Evolutionary conservation across 2,113 vertebrate species (phyloP).

Genomic region (Nannospalax galili): DNA sequence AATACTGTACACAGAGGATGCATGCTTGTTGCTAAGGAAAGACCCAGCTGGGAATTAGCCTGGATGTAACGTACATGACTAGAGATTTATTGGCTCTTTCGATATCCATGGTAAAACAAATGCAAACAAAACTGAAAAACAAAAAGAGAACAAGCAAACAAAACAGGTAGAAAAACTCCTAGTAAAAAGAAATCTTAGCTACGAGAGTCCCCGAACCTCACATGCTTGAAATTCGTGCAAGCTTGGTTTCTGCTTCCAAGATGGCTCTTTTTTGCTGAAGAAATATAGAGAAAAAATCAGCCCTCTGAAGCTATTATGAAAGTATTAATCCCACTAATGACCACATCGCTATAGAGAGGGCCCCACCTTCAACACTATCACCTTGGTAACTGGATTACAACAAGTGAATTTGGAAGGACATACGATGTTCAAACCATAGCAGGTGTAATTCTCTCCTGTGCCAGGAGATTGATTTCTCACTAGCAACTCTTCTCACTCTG

Average conservation of each 20-base stretch:
- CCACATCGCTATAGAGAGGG: too few species aligned
- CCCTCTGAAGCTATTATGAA: not conserved
- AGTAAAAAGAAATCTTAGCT: not conserved
- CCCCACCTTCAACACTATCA: too few species aligned
- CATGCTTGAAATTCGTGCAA: too few species aligned
- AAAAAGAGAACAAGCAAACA: too few species aligned
- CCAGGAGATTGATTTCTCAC: not conserved
- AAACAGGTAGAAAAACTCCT: constrained; percentile 1
- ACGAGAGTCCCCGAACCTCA: too few species aligned
- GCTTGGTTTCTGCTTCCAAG: not conserved
- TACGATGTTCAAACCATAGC: not conserved
- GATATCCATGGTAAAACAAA: constrained; percentile 8
- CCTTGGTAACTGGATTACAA: too few species aligned
- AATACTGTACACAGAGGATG: not conserved
- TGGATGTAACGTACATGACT: not conserved
- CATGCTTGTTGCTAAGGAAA: not conserved
- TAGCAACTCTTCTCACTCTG: not conserved
- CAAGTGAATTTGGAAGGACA: too few species aligned
- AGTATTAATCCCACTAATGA: too few species aligned
- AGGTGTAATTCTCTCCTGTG: not conserved
- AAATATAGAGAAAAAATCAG: too few species aligned
- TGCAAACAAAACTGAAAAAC: not conserved
- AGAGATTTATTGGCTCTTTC: constrained; percentile 3
- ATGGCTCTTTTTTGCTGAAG: not conserved
- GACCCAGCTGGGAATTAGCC: not conserved